These are phyloP conservation scores for Pycnomerus fuliginosus DNA, from an alignment of 2,888 invertebrate species.

Conservation along the genomic window DNA sequence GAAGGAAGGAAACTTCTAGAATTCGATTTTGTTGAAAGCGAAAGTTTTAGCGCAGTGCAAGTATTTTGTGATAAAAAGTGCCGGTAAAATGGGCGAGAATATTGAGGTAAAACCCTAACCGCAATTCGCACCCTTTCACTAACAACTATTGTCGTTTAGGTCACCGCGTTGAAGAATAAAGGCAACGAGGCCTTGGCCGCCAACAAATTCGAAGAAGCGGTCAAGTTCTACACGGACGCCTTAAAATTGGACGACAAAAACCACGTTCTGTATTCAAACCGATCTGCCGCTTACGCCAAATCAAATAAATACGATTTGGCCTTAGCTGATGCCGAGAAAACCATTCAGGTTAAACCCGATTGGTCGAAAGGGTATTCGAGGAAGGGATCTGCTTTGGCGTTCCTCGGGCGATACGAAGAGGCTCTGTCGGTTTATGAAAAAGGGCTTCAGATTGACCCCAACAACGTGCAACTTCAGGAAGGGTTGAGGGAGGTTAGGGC, in stretches of 20 bases:
- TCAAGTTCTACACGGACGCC: conserved; percentile 77
- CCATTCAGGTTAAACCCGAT: conserved; percentile 74
- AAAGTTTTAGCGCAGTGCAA: no score
- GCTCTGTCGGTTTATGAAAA: conserved; percentile 75
- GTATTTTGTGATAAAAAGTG: no score
- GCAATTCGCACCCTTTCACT: no score
- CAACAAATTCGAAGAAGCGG: conserved; percentile 76
- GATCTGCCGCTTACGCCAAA: conserved; percentile 89
- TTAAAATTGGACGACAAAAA: conserved; percentile 76
- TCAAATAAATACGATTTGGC: conserved; percentile 72
- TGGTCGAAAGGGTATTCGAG: conserved; percentile 91
- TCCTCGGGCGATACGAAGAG: conserved; percentile 70
- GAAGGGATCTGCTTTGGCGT: conserved; percentile 83
- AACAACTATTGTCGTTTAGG: no score
- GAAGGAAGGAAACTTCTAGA: no score
- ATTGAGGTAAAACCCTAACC: no score
- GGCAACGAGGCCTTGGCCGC: conserved; percentile 82
- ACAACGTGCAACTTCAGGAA: conserved; percentile 68
- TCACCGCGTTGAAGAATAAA: conserved; percentile 78
- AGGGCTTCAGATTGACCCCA: conserved; percentile 71
- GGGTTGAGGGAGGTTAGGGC: conserved; percentile 60
- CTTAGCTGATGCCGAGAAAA: conserved; percentile 82
- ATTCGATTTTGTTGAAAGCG: no score
- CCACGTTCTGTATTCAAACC: conserved; percentile 88
- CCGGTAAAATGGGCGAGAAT: no score